Evolutionary conservation across 2,797 vertebrate species (phyloP).

Genomic region (Trematomus bernacchii): DNA sequence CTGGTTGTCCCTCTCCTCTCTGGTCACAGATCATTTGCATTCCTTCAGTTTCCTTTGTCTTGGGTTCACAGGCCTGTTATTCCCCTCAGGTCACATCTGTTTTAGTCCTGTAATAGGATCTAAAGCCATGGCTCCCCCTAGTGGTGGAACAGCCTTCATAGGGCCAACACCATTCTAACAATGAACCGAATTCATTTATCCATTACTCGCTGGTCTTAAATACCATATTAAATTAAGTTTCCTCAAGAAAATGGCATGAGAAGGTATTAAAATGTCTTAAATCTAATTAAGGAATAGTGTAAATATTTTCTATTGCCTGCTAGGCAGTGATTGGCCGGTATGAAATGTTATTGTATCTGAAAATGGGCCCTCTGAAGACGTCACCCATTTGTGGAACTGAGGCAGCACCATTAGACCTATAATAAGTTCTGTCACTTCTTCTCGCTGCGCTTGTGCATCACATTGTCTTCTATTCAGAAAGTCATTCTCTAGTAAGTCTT

Average conservation of each 20-base stretch:
- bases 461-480: neutral
- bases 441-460: too few species aligned
- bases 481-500: neutral
- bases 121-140: slow-evolving; percentile 66
- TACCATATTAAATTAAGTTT: neutral
- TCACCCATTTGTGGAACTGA: too few species aligned
- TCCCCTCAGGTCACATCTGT: slow-evolving; percentile 29
- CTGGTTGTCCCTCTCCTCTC: neutral
- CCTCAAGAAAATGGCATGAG: neutral
- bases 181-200: neutral
- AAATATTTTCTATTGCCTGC: neutral
- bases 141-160: slow-evolving; percentile 40
- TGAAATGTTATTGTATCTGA: neutral
- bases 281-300: neutral
- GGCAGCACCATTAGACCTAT: too few species aligned
- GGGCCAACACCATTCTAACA: neutral
- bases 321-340: neutral
- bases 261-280: neutral
- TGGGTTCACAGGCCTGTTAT: slow-evolving; percentile 15
- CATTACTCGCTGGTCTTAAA: neutral
- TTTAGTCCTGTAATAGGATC: neutral
- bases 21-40: slow-evolving; percentile 17
- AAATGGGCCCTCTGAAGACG: too few species aligned
- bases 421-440: too few species aligned
- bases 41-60: slow-evolving; percentile 32